Evolutionary conservation across 2,888 invertebrate species (phyloP).

Genomic region (Diploptera punctata): DNA sequence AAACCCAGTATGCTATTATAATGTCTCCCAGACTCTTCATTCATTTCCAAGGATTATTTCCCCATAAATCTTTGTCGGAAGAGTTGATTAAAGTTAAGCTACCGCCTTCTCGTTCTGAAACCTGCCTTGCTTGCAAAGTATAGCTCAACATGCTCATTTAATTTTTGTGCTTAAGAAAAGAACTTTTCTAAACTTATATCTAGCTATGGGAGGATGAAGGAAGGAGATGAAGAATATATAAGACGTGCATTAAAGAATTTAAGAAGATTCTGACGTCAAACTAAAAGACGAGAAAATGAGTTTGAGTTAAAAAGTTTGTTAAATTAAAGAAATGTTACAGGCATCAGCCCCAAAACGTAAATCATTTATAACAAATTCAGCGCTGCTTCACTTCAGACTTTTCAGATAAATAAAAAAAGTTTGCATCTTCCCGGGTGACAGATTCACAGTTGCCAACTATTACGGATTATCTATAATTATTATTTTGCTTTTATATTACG

Average conservation of each 20-base stretch:
- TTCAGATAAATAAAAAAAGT: too few species aligned
- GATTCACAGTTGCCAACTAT: too few species aligned
- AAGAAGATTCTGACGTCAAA: conserved; percentile 22
- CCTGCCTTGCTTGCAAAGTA: conserved; percentile 1
- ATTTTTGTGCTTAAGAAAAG: conserved; percentile 32
- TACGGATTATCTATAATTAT: too few species aligned
- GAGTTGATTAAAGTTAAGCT: conserved; percentile 25
- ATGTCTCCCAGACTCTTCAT: conserved; percentile 20
- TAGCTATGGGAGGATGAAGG: background rate
- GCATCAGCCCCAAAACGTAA: background rate
- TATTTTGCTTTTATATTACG: too few species aligned
- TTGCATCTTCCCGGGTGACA: too few species aligned
- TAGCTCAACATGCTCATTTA: conserved; percentile 32
- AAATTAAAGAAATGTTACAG: background rate
- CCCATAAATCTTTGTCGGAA: conserved; percentile 33
- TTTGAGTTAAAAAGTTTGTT: background rate
- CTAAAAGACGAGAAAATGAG: conserved; percentile 1
- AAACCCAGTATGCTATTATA: conserved; percentile 9
- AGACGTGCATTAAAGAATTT: conserved; percentile 19
- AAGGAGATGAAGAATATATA: conserved; percentile 5
- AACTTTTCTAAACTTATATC: conserved; percentile 24
- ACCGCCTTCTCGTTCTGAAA: background rate
- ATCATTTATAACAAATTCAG: too few species aligned
- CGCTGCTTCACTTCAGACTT: too few species aligned
- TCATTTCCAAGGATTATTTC: conserved; percentile 38